Evolutionary conservation across 2,888 invertebrate species (phyloP).

Genomic region (Eristalis intricaria): DNA sequence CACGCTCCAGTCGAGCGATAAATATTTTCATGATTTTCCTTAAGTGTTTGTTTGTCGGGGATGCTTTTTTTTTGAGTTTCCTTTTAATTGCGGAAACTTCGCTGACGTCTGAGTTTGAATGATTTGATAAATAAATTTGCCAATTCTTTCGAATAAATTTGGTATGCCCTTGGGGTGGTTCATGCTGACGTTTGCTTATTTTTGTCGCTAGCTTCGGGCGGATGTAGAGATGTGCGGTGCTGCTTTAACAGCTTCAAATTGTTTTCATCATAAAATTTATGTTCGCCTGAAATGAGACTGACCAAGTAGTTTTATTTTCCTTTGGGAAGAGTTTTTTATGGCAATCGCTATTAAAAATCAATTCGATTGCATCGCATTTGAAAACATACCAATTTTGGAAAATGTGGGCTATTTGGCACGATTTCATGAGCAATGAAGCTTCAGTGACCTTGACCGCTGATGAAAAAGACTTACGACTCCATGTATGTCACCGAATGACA

Average conservation of each 20-base stretch:
- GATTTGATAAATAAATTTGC: slow-evolving; percentile 2
- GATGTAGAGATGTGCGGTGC: no score
- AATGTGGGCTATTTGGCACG: no score
- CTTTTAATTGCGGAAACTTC: slow-evolving; percentile 11
- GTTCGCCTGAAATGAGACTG: background rate
- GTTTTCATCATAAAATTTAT: background rate
- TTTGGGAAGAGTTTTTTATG: background rate
- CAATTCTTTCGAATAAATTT: slow-evolving; percentile 12
- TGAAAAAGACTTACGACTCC: no score
- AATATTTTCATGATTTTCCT: background rate
- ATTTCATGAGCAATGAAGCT: no score
- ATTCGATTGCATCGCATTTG: background rate
- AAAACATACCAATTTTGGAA: background rate
- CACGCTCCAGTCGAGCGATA: background rate
- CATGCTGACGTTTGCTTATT: background rate
- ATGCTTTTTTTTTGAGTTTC: background rate
- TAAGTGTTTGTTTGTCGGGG: background rate
- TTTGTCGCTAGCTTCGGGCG: background rate
- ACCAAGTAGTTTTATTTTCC: background rate
- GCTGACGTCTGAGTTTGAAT: slow-evolving; percentile 4
- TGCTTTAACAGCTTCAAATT: background rate
- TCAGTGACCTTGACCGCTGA: no score
- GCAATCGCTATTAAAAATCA: background rate
- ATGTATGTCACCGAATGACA: no score
- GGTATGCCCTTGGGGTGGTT: background rate